Evolutionary conservation across 2,888 invertebrate genomes (phyloP).

Genomic region (Cataglyphis altisquamis): DNA sequence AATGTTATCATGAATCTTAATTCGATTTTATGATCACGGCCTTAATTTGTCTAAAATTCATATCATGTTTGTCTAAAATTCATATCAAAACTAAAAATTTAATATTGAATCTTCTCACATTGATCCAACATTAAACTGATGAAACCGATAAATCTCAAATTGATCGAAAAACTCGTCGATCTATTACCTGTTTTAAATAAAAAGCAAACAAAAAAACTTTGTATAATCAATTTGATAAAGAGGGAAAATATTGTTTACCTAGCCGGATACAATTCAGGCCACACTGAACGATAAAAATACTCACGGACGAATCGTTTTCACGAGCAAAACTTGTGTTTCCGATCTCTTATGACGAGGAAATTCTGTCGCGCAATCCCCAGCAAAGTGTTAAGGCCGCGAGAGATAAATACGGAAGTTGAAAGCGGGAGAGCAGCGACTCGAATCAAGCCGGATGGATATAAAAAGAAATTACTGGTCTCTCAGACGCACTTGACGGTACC

Average conservation of each 20-base stretch:
- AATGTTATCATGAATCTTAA: not conserved
- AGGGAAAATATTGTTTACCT: not conserved
- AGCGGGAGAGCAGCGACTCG: slow-evolving; percentile 62
- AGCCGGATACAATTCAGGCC: not conserved
- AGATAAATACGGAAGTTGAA: slow-evolving; percentile 75
- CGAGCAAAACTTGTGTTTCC: slow-evolving; percentile 37
- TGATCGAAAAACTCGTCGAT: not conserved
- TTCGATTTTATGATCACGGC: not conserved
- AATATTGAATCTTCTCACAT: not conserved
- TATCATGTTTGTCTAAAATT: not conserved
- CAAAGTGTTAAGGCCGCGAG: slow-evolving; percentile 59
- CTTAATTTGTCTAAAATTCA: not conserved
- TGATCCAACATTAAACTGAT: not conserved
- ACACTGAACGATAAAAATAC: not conserved
- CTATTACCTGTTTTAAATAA: not conserved
- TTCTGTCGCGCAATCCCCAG: slow-evolving; percentile 40
- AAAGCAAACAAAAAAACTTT: not conserved
- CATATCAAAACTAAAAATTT: not conserved
- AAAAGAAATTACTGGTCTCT: slow-evolving; percentile 81
- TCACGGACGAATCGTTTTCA: not conserved
- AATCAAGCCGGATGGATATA: slow-evolving; percentile 75
- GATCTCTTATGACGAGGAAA: slow-evolving; percentile 8
- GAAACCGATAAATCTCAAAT: not conserved
- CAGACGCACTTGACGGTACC: slow-evolving; percentile 72
- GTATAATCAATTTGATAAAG: not conserved